These are phyloP conservation scores for Cyanoderma ruficeps DNA, from an alignment of 2,113 vertebrate genomes.

Conservation along the genomic window DNA sequence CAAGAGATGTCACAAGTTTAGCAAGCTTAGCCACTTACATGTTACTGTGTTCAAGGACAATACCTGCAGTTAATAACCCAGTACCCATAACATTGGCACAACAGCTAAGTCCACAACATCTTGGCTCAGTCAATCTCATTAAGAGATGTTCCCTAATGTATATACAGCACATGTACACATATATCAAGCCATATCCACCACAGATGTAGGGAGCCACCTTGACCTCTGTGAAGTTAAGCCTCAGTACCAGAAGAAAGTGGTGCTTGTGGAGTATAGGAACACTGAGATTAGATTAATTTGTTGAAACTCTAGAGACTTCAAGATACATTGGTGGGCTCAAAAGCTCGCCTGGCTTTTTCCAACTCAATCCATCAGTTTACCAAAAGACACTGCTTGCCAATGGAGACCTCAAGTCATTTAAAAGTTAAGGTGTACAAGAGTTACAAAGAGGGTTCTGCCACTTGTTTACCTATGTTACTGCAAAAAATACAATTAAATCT, in stretches of 20 bases:
- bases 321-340: not conserved
- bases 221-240: not conserved
- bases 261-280: not conserved
- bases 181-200: not conserved
- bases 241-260: not conserved
- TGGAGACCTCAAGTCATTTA: not conserved
- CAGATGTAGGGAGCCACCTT: not conserved
- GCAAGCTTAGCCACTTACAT: not conserved
- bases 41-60: not conserved
- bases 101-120: fast-evolving
- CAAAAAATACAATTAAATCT: not conserved
- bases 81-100: not conserved
- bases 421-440: not conserved
- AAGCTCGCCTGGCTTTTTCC: not conserved
- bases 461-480: not conserved
- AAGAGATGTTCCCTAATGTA: not conserved
- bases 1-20: not conserved
- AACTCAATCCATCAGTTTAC: not conserved
- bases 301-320: not conserved
- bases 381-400: not conserved
- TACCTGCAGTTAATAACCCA: not conserved
- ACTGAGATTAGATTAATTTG: not conserved
- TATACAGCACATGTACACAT: not conserved
- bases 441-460: not conserved
- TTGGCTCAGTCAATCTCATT: not conserved